phyloP scores from a whole-genome alignment of 1,140 invertebrate species.

The Papilio polyxenes region DNA sequence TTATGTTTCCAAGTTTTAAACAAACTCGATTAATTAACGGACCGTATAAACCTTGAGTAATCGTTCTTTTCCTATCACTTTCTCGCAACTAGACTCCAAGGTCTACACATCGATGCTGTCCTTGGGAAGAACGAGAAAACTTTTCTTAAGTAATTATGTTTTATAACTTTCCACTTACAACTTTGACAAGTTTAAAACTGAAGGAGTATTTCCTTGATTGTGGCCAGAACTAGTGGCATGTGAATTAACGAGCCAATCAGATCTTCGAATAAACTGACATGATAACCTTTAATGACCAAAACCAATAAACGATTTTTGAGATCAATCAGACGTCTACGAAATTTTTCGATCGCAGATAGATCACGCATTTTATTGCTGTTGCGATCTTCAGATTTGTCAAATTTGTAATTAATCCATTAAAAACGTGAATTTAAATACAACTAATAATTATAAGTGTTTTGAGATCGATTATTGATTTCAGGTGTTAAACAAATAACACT shows the following conservation, averaged over 20 bases:
- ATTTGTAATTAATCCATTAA: neutral
- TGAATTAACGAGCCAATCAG: neutral
- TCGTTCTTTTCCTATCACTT: constrained; percentile 14
- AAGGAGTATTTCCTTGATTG: neutral
- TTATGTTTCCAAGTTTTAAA: constrained; percentile 20
- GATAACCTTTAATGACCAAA: neutral
- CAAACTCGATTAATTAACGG: constrained; percentile 26
- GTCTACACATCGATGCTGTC: neutral
- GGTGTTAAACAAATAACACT: neutral
- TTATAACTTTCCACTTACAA: neutral
- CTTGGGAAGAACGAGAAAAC: constrained; percentile 14
- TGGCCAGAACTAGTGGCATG: neutral
- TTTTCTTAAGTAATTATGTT: neutral
- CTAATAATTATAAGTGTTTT: neutral
- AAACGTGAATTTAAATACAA: neutral
- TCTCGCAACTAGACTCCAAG: constrained; percentile 21
- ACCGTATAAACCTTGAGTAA: neutral
- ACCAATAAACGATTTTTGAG: too few relatives aligned
- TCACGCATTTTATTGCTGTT: neutral
- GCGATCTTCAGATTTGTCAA: neutral
- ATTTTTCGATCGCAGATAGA: too few relatives aligned
- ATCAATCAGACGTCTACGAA: too few relatives aligned
- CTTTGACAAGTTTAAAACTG: neutral
- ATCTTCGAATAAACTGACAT: neutral
- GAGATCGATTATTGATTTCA: neutral